Percentiles rank a stretch among this genome's conserved stretches.
Conservation (phyloP, 2,797 vertebrate genomes). For the Iguana delicatissima region DNA sequence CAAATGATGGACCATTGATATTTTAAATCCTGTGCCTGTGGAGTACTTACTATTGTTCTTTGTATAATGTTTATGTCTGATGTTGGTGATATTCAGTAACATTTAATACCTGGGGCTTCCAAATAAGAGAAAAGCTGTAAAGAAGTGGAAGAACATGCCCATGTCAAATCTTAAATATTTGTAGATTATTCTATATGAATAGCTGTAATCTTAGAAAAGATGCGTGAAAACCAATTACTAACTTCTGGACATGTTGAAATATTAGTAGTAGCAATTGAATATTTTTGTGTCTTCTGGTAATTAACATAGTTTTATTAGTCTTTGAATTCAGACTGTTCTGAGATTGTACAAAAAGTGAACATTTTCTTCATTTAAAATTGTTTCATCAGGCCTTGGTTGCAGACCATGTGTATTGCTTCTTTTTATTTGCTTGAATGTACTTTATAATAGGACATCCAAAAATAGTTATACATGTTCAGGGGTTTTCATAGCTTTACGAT, state of each 20-base stretch:
- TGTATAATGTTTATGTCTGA: background rate
- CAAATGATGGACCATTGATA: background rate
- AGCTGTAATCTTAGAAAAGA: background rate
- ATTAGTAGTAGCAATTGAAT: slow-evolving; percentile 17
- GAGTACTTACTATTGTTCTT: background rate
- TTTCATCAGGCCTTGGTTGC: slow-evolving; percentile 45
- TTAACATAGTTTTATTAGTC: background rate
- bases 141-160: background rate
- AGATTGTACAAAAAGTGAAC: background rate
- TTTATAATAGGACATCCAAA: slow-evolving; percentile 47
- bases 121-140: background rate
- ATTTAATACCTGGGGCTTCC: background rate
- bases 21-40: background rate
- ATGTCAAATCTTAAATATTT: slow-evolving; percentile 27
- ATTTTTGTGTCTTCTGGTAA: slow-evolving; percentile 27
- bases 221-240: slow-evolving; percentile 3
- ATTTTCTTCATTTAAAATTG: background rate
- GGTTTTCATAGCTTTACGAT: slow-evolving; percentile 52
- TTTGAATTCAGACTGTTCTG: background rate
- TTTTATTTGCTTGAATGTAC: slow-evolving; percentile 51
- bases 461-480: slow-evolving; percentile 37
- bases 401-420: slow-evolving; percentile 46
- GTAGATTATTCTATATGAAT: background rate
- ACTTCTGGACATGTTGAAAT: background rate
- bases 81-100: background rate